Base-by-base conservation (phyloP, 2,113 vertebrate species). In the Sinocyclocheilus maitianheensis region DNA sequence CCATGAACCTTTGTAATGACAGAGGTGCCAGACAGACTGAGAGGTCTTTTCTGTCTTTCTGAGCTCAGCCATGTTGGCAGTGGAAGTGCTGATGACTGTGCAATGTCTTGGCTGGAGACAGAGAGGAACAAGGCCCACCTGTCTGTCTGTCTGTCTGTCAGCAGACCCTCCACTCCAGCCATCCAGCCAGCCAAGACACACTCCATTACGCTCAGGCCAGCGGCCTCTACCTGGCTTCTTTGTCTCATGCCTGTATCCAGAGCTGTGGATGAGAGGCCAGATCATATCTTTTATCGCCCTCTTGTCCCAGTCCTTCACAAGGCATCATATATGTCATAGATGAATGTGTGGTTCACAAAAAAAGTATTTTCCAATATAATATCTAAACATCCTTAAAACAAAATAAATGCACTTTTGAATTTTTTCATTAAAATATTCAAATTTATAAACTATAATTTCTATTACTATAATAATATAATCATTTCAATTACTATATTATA, bases 61-160 rank as follows among this genome's bases (percentile, higher is more conserved):
- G 37, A 26, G 30, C 60, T 60, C 26, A 55, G 40, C 63, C 46
- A n/a, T 37, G 53, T 85, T 86, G 86, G 88, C 88, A 87, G 40
- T 30, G 26, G 76, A 51, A 26, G 24, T 77, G 83, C 77, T 67
- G 86, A 89, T 85, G 89, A 85, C 78, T 88, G 77, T 34, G 87
- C 79, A 87, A 40, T 83, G 87, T 88, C 84, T 84, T 82, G 78
- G 46, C 87, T 72, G 67, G 62, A 63, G 43, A 71, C 14, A 4
- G 85, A 40, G 46, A 84, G 26, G 58, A 84, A 81, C 77, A 74
- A 74, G 69, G 60, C 26, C 77, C 88, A 74, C 84, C 85, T 80
- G 75, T 78, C 75, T 71, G 30, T 34, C 75, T 71, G 30, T 34
- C 30, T 34, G 82, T 72, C 16, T 69, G 74, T 78, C 81, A 77